Base-by-base conservation (phyloP, 2,113 vertebrate species). In the Cariama cristata region DNA sequence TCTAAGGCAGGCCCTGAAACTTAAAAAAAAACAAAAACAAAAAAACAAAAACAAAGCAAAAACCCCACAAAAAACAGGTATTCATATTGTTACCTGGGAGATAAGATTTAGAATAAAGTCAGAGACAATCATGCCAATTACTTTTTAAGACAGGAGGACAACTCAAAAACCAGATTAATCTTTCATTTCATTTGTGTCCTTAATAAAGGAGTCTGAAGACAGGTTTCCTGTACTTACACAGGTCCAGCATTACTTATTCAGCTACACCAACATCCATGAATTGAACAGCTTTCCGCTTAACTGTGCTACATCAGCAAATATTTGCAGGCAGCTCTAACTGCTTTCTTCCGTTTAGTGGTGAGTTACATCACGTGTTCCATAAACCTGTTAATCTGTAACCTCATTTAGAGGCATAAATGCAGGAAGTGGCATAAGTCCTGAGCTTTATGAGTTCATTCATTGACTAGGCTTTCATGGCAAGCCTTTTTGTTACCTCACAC, bases 1-100 rank as follows among this genome's bases (percentile, higher is more conserved):
- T 42, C 91, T 97, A 93, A 93, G 95, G 90, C 90, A 91, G 84
- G 87, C 96, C 96, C 93, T 94, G 92, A 73, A 97, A 92, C 97
- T 95, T n/a, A n/a, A n/a, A n/a, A n/a, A n/a, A n/a, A n/a, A n/a
- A n/a, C n/a, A n/a, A 64, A 90, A 94, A 38, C 7, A 38, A 38
- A 38, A 38, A 38, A 38, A 38, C 38, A 7, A 38, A 38, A 38
- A 38, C 38, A 38, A 38, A 38, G 8, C 38, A 38, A 38, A 38
- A 38, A 38, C 38, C 8, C 62, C 62, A 82, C 45, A 88, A 49
- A 53, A 73, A 86, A 38, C 44, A 94, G 40, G 50, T n/a, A 16
- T 4, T 60, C 87, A 1, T 88, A 16, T 88, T 93, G 38, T 93
- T 52, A 96, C 97, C 92, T 79, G 81, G 58, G 96, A 91, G 49